Base-by-base conservation (phyloP, 2,797 vertebrate genomes). In the Parauchenoglanis punctatus region DNA sequence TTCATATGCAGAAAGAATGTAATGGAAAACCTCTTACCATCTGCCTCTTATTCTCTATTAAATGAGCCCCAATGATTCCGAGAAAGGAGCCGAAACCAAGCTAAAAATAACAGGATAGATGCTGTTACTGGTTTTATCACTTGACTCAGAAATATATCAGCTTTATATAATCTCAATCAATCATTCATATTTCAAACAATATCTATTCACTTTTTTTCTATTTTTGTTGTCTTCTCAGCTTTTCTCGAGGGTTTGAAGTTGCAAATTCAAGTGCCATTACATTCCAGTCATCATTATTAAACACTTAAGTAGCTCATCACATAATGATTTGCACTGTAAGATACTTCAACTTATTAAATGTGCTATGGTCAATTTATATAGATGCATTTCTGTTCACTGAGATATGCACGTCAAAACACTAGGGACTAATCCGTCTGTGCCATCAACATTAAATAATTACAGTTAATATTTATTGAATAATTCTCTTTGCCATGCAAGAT, bases 21-120 rank as follows among this genome's bases (percentile, higher is more conserved):
- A 83, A 83, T 83, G 63, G 25, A 83, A 84, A 72, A 73, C 54
- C 75, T 92, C 95, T 98, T 96, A 99, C 99, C 99, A 99, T 99
- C 94, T 99, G 99, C 92, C 98, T 97, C 95, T 99, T 99, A 96
- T 99, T 99, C 91, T 99, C 99, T 92, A 99, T 97, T 94, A 99
- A 96, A 96, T 99, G 98, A 92, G 98, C 96, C 59, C 99, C 99
- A 1, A 99, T 99, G 93, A 99, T 98, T 96, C 99, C 99, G 92
- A 99, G 97, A 94, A 99, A 99, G 0, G 98, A 99, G 88, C 99
- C 99, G 87, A 99, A 99, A 91, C 99, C 98, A 89, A 99, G 97
- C 99, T 99, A 96, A 92, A 94, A 95, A 86, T 65, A 93, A 92
- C 84, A 89, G 49, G 65, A 78, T 44, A 85, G 87, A 89, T 67